Base-by-base conservation (phyloP, 64 coral and sea anemone genomes). In the Anthopleura sola region DNA sequence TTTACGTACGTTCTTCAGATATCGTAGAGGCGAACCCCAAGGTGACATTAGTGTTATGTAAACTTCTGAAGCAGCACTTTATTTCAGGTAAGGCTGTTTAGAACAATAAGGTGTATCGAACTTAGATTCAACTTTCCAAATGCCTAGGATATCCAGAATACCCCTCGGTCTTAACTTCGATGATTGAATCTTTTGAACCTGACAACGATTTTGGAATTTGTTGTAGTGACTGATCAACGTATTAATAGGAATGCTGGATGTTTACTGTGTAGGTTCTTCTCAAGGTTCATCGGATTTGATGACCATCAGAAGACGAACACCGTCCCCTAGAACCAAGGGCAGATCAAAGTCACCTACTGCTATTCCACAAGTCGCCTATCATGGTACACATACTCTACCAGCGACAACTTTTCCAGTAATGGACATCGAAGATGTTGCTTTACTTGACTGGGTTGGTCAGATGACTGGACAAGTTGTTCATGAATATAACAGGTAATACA, bases 1-100 rank as follows among this genome's bases (percentile, higher is more conserved):
- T 0, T 68, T 55, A n/a, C n/a, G n/a, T 86, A 71, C 18, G 5
- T 81, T 57, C 86, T 92, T 26, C 21, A 95, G 93, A 95, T 88
- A 79, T 95, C 60, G 93, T 95, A 28, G 92, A 92, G 78, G 90
- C 84, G 92, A 95, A 92, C 51, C 64, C 86, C 32, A 95, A 95
- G 48, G 90, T 95, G 88, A 90, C 90, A 47, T 55, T 95, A 18
- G 93, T 90, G 23, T 84, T 95, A 20, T 95, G 93, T 36, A 71
- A 92, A 5, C 75, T 60, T 75, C 86, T 95, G 15, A 55, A 84
- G 36, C 75, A 88, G 75, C 58, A 81, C 58, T 91, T 86, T 20
- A 55, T 6, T 74, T 7, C 47, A 92, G 93, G 93, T 95, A 64
- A 17, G 7, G 50, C 12, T 14, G 46, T 5, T 48, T 3, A 48